phyloP scores from a whole-genome alignment of 2,113 vertebrate species.

The Dolichotis patagonum region DNA sequence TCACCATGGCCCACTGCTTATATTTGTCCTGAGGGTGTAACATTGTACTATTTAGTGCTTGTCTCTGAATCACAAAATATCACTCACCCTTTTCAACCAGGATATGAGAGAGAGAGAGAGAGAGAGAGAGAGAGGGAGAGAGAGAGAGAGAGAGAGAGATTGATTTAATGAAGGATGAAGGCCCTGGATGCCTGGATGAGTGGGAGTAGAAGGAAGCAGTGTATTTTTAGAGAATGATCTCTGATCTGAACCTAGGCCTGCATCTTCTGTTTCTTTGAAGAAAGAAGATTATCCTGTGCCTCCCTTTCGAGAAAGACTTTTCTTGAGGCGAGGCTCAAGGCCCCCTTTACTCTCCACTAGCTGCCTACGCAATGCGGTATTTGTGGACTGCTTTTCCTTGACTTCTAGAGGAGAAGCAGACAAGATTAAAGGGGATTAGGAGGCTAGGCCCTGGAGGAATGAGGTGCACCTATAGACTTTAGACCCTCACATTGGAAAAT shows the following conservation, averaged over 20 bases:
- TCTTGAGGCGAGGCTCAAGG: neutral
- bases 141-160: neutral
- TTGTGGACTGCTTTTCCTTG: slow-evolving; percentile 59
- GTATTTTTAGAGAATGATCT: slow-evolving; percentile 61
- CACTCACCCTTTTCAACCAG: neutral
- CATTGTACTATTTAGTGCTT: slow-evolving; percentile 25
- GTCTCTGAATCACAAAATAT: slow-evolving; percentile 23
- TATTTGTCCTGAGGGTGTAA: slow-evolving; percentile 32
- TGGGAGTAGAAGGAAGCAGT: slow-evolving; percentile 37
- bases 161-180: slow-evolving; percentile 61
- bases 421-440: slow-evolving; percentile 66
- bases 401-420: slow-evolving; percentile 36
- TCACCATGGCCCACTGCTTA: slow-evolving; percentile 13
- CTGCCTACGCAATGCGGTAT: slow-evolving; percentile 69
- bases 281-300: neutral
- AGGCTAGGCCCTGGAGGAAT: slow-evolving; percentile 30
- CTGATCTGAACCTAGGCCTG: slow-evolving; percentile 43
- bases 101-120: neutral
- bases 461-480: neutral
- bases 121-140: neutral
- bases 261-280: neutral
- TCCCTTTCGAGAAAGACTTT: neutral
- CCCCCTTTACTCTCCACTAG: slow-evolving; percentile 51
- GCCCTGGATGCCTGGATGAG: slow-evolving; percentile 35
- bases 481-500: neutral